Conservation (phyloP, 2,797 vertebrate species). For the Petrocephalus sullivani region DNA sequence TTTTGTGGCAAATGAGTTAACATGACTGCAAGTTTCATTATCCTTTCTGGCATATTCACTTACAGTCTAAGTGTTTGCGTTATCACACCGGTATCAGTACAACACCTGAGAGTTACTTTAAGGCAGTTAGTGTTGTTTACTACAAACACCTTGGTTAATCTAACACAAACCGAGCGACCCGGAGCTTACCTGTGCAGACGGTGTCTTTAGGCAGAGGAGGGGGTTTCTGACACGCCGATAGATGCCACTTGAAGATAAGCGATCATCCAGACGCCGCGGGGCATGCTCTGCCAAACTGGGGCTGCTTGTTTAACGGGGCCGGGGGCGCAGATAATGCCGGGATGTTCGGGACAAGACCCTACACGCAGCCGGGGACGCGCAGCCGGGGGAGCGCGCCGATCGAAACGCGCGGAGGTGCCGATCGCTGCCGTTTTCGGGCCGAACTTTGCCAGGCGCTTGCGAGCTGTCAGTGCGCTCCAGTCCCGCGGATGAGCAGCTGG, state of each 20-base stretch:
- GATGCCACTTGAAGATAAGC: constrained; percentile 19
- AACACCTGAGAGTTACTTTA: not conserved
- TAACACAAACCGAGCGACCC: not conserved
- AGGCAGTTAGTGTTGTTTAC: not conserved
- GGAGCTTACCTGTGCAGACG: constrained; percentile 8
- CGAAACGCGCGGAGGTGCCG: not conserved
- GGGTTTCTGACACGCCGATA: constrained; percentile 1
- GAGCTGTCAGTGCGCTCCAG: not conserved
- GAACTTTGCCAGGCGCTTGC: not conserved
- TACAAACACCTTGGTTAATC: not conserved
- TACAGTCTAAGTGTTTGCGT: too few relatives aligned
- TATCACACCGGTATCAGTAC: not conserved
- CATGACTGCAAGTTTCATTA: not conserved
- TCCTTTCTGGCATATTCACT: not conserved
- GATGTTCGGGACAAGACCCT: not conserved
- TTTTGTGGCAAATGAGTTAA: not conserved
- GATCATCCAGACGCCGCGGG: constrained; percentile 12
- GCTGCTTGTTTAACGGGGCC: not conserved
- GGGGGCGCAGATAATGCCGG: not conserved
- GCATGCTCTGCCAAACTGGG: constrained; percentile 16
- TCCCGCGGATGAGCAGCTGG: not conserved
- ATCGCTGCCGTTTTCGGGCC: not conserved
- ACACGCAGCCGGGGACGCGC: not conserved
- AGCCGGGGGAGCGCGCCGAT: not conserved
- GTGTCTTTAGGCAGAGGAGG: not conserved